Evolutionary conservation across 2,888 invertebrate species (phyloP).

Genomic region (Periphyllus acericola): DNA sequence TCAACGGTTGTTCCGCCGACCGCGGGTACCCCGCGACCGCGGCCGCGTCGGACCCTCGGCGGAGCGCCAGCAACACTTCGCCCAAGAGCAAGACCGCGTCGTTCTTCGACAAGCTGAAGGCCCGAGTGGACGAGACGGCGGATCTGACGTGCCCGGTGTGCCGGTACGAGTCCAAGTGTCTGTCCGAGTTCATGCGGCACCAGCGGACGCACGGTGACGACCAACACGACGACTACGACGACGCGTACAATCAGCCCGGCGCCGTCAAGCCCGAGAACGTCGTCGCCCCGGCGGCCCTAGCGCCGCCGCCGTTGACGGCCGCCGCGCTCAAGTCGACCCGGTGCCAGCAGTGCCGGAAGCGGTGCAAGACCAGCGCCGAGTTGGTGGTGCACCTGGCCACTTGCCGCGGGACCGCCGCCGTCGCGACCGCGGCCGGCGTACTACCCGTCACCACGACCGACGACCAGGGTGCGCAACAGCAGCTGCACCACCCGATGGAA

Average conservation of each 20-base stretch:
- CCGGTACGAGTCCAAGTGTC: slow-evolving; percentile 81
- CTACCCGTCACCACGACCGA: slow-evolving; percentile 64
- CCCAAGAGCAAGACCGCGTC: slow-evolving; percentile 78
- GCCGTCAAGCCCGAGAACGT: neutral
- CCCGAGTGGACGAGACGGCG: slow-evolving; percentile 74
- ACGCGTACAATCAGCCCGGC: slow-evolving; percentile 18
- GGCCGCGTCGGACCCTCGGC: neutral
- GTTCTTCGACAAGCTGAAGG: slow-evolving; percentile 85
- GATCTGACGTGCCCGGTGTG: slow-evolving; percentile 77
- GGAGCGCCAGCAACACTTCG: slow-evolving; percentile 64
- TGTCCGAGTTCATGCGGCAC: slow-evolving; percentile 84
- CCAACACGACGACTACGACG: slow-evolving; percentile 31
- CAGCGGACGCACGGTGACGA: slow-evolving; percentile 70
- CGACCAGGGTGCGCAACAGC: slow-evolving; percentile 66
- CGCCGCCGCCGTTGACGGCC: slow-evolving; percentile 41
- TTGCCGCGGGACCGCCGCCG: slow-evolving; percentile 68
- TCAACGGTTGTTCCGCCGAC: neutral
- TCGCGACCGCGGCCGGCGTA: neutral
- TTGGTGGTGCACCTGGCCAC: slow-evolving; percentile 79
- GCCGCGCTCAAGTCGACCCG: slow-evolving; percentile 73
- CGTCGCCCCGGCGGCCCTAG: slow-evolving; percentile 16
- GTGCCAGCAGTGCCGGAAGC: slow-evolving; percentile 86
- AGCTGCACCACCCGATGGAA: slow-evolving; percentile 67
- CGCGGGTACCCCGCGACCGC: neutral
- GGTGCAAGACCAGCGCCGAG: slow-evolving; percentile 86